phyloP scores from a whole-genome alignment of 2,113 vertebrate species.

The Canis aureus region DNA sequence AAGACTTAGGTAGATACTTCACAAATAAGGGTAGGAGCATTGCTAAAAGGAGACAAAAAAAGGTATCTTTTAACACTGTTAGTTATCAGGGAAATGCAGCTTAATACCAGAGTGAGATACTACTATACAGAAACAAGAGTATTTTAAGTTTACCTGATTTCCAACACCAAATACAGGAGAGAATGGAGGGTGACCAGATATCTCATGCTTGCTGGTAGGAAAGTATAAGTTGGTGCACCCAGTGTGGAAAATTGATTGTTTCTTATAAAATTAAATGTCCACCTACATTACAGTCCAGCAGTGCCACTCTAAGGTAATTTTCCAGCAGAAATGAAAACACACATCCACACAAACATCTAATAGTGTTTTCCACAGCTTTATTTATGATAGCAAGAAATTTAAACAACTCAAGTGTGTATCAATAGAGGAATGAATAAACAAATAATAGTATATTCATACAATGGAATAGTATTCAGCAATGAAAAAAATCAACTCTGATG shows the following conservation, averaged over 20 bases:
- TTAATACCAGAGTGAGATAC: neutral
- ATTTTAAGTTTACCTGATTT: neutral
- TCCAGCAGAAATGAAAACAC: neutral
- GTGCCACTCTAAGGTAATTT: neutral
- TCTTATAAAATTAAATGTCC: neutral
- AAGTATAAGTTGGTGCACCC: too few relatives aligned
- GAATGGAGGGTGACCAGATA: fast-evolving
- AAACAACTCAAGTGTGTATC: neutral
- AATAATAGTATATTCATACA: neutral
- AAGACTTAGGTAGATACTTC: neutral
- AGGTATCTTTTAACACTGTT: neutral
- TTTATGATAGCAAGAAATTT: neutral
- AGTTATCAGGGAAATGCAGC: neutral
- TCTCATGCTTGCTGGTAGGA: fast-evolving
- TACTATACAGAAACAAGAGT: fast-evolving
- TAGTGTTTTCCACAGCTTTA: neutral
- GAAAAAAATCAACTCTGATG: neutral
- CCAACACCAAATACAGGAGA: neutral
- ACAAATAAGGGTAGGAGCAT: neutral
- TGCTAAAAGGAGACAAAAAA: neutral
- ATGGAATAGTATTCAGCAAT: neutral
- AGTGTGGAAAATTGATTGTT: neutral
- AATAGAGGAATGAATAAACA: neutral
- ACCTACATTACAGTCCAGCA: neutral
- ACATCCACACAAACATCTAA: neutral